Evolutionary conservation across 2,113 vertebrate genomes (phyloP), one percentile per base, ranked within the genome.

Genomic region (Danionella cerebrum): DNA sequence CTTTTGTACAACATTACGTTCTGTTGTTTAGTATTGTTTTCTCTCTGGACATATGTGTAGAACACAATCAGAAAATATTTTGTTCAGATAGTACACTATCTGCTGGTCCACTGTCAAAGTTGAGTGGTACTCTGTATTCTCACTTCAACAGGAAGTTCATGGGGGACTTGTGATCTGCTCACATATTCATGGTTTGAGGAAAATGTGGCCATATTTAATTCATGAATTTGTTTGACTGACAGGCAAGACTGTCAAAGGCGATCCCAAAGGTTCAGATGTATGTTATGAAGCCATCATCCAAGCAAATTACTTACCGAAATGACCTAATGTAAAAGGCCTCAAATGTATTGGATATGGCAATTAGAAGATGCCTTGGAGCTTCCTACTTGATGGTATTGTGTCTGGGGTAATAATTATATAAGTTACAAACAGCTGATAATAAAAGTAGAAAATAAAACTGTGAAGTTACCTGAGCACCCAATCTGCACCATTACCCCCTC

Each of bases 151-250:
- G 12, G 13, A 63, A 63, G 59, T 63, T 63, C 59, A 48, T 35
- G 6, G 2, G 29, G 59, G 59, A 63, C 18, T 47, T 47, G 42
- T 35, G 42, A 36, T 63, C 42, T 48, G 42, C 31, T 48, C 42
- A 63, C 27, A 18, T 47, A 48, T 48, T 48, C 42, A 63, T 48
- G 59, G 42, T 47, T 47, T 47, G 42, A 63, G 59, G 27, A 63
- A 63, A 47, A 63, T 48, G 59, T 63, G 59, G 59, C 16, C 13
- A 63, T 63, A 48, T 63, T 47, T 63, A 63, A 63, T 63, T 63
- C 59, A 63, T 36, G 29, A 48, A 33, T 48, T 35, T 63, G 42
- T 63, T 63, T 48, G 59, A 63, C 42, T 63, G 59, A 63, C 59
- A 48, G 59, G 42, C 59, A 63, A 14, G 19, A 35, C 7, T 35